Conservation (phyloP, 2,797 vertebrate genomes). For the Pseudochirops cupreus region DNA sequence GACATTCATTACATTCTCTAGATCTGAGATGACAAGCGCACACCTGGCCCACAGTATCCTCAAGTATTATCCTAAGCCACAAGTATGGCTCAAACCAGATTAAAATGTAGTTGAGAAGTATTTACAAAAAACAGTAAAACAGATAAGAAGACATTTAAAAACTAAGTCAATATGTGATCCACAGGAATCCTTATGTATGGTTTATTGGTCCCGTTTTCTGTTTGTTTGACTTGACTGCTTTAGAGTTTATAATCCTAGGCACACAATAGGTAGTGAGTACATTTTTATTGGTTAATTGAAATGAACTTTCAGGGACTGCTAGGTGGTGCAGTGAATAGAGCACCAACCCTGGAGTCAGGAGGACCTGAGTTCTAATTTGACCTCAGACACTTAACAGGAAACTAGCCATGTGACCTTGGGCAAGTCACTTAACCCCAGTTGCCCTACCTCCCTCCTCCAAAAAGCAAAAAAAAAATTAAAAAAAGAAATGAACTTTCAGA, state of each 20-base stretch:
- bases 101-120: neutral
- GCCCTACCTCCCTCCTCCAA: too few relatives aligned
- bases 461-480: too few relatives aligned
- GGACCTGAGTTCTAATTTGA: too few relatives aligned
- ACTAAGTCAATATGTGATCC: neutral
- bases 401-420: too few relatives aligned
- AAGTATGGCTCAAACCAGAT: neutral
- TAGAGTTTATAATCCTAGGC: neutral
- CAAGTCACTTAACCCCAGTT: too few relatives aligned
- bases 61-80: too few relatives aligned
- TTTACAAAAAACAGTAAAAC: neutral
- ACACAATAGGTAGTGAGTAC: neutral
- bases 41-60: neutral
- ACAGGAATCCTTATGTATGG: neutral
- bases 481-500: neutral
- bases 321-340: too few relatives aligned
- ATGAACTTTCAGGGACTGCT: neutral
- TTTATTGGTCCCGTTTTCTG: neutral
- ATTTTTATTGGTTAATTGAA: slow-evolving; percentile 26
- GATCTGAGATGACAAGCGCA: neutral
- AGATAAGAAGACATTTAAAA: neutral
- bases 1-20: neutral
- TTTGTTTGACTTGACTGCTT: neutral
- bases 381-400: too few relatives aligned
- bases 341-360: too few relatives aligned